Evolutionary conservation across 1,140 invertebrate species (phyloP).

Genomic region (Caenorhabditis brenneri): DNA sequence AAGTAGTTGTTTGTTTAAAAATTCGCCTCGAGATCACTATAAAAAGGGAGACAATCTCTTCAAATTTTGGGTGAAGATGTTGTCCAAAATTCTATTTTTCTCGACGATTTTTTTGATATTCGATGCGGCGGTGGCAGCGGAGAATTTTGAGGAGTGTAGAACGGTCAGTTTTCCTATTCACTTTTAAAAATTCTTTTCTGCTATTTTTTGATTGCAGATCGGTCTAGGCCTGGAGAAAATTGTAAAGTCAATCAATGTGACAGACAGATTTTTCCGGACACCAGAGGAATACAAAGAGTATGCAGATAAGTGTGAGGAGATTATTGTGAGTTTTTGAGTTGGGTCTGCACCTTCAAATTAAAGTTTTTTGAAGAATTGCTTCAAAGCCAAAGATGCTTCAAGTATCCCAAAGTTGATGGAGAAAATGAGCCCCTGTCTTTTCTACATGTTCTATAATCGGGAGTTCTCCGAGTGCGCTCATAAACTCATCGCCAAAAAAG

Average conservation of each 20-base stretch:
- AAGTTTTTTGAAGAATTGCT: neutral
- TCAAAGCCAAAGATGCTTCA: neutral
- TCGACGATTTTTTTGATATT: too few relatives aligned
- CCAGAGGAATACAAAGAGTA: neutral
- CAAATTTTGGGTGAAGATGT: too few relatives aligned
- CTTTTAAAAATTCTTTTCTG: neutral
- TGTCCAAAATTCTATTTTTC: too few relatives aligned
- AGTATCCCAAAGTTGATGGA: neutral
- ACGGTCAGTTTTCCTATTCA: too few relatives aligned
- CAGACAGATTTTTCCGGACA: neutral
- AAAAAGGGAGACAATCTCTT: too few relatives aligned
- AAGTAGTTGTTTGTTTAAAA: too few relatives aligned
- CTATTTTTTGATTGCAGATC: constrained; percentile 6
- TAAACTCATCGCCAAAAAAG: constrained; percentile 7
- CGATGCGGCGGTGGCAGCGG: too few relatives aligned
- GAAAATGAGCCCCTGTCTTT: neutral
- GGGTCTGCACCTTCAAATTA: neutral
- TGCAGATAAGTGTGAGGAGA: neutral
- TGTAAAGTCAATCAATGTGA: neutral
- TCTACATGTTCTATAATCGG: neutral
- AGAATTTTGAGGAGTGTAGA: too few relatives aligned
- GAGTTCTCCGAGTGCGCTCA: neutral
- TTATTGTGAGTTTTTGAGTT: neutral
- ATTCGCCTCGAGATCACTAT: too few relatives aligned
- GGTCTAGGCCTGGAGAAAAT: neutral